A percentile compares a stretch with the other conserved stretches of the same genome.
Evolutionary conservation across 2,113 vertebrate genomes (phyloP).

Genomic region (Lagopus muta): DNA sequence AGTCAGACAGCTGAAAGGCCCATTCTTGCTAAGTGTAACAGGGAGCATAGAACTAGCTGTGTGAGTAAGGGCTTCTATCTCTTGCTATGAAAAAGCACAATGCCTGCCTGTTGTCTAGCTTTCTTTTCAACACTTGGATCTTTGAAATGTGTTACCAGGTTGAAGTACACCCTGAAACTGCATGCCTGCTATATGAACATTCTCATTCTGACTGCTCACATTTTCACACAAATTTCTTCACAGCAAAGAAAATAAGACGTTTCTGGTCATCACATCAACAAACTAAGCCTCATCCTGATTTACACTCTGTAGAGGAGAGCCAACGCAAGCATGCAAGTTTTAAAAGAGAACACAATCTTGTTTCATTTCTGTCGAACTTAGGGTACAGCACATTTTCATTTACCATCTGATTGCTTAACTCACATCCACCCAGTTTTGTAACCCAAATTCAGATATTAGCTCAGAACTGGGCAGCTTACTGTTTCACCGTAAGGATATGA

Average conservation of each 20-base stretch:
- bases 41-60: neutral
- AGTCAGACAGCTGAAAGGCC: neutral
- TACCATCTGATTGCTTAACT: neutral
- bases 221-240: constrained; percentile 33
- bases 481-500: neutral
- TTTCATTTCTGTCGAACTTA: constrained; percentile 52
- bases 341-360: neutral
- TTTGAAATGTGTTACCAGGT: neutral
- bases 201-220: constrained; percentile 48
- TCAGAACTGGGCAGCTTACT: neutral
- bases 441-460: neutral
- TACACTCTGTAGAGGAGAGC: neutral
- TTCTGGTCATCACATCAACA: neutral
- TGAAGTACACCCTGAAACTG: neutral
- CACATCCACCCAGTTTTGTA: neutral
- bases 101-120: neutral
- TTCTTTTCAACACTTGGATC: neutral
- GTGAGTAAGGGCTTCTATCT: neutral
- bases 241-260: constrained; percentile 39
- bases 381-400: neutral
- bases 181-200: neutral
- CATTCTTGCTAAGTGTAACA: neutral
- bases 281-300: neutral
- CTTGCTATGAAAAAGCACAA: neutral
- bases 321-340: neutral